Evolutionary conservation across 2,888 invertebrate species (phyloP).

Genomic region (Eupithecia subfuscata): DNA sequence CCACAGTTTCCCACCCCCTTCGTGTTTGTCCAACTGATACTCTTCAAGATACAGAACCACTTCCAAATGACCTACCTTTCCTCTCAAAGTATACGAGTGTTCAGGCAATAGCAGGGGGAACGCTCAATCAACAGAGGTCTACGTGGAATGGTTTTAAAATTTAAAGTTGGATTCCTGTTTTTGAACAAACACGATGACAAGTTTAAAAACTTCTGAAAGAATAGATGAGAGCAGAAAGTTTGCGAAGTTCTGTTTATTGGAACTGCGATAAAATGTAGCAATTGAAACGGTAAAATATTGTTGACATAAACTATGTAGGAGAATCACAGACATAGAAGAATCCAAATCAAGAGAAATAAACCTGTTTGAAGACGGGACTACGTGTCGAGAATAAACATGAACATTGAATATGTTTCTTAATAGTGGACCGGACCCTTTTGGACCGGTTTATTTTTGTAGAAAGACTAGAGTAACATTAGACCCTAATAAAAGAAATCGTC

Average conservation of each 20-base stretch:
- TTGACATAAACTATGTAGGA: conserved; percentile 31
- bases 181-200: conserved; percentile 67
- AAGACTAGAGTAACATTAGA: neutral
- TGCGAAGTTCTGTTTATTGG: conserved; percentile 58
- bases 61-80: conserved; percentile 54
- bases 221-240: conserved; percentile 53
- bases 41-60: conserved; percentile 72
- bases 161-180: conserved; percentile 64
- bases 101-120: conserved; percentile 43
- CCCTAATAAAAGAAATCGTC: neutral
- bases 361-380: conserved; percentile 23
- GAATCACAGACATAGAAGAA: neutral
- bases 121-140: conserved; percentile 57
- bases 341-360: conserved; percentile 34
- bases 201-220: conserved; percentile 75
- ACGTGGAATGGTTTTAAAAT: conserved; percentile 54
- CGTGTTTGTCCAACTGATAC: conserved; percentile 77
- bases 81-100: conserved; percentile 43
- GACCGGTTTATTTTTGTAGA: conserved; percentile 3
- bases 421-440: conserved; percentile 7
- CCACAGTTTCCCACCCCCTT: conserved; percentile 53
- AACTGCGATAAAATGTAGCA: conserved; percentile 27
- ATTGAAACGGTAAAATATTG: conserved; percentile 37
- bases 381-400: conserved; percentile 21
- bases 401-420: conserved; percentile 25